Percentiles rank a stretch among this genome's conserved stretches.
Conservation (phyloP, 2,113 vertebrate species). For the Anhinga anhinga region DNA sequence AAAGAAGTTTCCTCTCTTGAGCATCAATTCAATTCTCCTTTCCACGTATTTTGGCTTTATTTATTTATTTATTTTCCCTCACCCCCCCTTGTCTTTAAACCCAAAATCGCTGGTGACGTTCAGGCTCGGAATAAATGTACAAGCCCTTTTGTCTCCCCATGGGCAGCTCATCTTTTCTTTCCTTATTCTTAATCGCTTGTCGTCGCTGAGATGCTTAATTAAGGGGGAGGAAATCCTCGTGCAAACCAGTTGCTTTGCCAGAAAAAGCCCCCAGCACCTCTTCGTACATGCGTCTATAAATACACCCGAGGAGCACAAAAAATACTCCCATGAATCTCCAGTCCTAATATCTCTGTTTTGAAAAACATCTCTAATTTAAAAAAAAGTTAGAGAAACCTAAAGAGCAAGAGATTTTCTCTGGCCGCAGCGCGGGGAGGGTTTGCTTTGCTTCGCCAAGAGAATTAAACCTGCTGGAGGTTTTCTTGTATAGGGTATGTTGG, state of each 20-base stretch:
- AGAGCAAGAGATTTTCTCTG: background rate
- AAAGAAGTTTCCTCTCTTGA: slow-evolving; percentile 30
- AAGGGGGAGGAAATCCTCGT: background rate
- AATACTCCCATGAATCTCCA: background rate
- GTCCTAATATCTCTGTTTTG: background rate
- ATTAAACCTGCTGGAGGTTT: background rate
- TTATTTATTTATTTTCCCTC: background rate
- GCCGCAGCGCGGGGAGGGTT: background rate
- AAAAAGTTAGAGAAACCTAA: background rate
- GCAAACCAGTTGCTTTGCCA: background rate
- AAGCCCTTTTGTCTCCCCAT: background rate
- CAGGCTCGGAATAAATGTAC: background rate
- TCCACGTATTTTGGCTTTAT: background rate
- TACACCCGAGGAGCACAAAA: background rate
- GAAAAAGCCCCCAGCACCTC: background rate
- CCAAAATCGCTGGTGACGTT: background rate
- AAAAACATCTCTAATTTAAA: background rate
- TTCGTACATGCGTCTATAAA: rapidly evolving
- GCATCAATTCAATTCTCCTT: background rate
- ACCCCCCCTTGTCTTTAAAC: background rate
- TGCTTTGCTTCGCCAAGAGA: background rate
- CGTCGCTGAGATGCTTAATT: background rate
- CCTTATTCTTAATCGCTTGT: background rate
- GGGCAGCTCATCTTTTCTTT: background rate
- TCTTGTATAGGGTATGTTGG: rapidly evolving